Evolutionary conservation across 2,797 vertebrate species (phyloP).

Genomic region (Semotilus atromaculatus): DNA sequence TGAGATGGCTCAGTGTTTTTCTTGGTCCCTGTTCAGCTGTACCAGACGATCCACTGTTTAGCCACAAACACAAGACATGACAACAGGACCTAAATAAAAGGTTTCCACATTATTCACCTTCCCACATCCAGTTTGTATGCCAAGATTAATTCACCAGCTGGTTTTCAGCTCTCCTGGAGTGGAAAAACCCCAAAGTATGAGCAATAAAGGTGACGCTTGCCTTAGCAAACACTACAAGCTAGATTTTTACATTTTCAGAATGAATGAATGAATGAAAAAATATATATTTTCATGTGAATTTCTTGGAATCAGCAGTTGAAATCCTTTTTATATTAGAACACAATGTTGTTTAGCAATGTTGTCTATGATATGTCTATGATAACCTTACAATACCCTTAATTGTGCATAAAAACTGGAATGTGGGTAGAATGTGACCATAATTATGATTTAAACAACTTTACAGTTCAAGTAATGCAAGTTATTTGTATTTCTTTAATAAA

Average conservation of each 20-base stretch:
- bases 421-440: no score
- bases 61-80: background rate
- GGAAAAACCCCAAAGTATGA: background rate
- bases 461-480: background rate
- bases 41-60: background rate
- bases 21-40: background rate
- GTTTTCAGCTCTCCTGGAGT: background rate
- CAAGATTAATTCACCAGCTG: conserved; percentile 2
- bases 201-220: background rate
- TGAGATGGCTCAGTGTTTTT: background rate
- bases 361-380: background rate
- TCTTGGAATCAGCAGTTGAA: background rate
- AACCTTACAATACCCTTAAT: background rate
- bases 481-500: background rate
- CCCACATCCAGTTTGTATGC: background rate
- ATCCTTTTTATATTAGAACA: background rate
- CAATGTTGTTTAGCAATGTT: background rate
- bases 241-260: background rate
- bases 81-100: background rate
- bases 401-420: no score
- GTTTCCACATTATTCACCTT: conserved; percentile 33
- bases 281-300: no score
- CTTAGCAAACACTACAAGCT: background rate
- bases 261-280: no score
- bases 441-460: background rate